These are phyloP conservation scores for Silurus meridionalis DNA, from an alignment of 2,113 vertebrate genomes.

Conservation along the genomic window DNA sequence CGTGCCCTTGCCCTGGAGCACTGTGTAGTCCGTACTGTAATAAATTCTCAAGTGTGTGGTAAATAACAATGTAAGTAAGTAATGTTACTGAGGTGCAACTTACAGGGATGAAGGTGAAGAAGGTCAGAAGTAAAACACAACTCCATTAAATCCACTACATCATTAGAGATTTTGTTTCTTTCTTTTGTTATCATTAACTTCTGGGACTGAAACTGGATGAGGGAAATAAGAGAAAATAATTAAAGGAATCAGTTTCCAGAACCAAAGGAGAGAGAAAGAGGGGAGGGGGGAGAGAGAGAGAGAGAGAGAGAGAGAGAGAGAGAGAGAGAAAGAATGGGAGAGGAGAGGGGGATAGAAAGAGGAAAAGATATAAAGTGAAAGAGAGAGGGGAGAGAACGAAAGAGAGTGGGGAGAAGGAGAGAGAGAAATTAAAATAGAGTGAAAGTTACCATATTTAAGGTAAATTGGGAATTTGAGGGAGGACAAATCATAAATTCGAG, in stretches of 20 bases:
- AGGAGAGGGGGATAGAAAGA: background rate
- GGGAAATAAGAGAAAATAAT: conserved; percentile 55
- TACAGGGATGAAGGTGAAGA: background rate
- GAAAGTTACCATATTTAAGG: no score
- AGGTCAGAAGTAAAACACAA: background rate
- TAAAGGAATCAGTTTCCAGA: background rate
- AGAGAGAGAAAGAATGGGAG: background rate
- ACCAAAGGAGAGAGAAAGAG: background rate
- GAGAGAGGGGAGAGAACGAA: background rate
- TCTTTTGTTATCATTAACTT: background rate
- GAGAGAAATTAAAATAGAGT: no score
- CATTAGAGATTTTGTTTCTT: background rate
- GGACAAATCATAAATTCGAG: no score
- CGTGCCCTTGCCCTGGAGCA: no score
- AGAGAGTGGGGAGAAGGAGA: background rate
- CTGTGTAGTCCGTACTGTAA: no score
- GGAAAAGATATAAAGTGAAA: background rate
- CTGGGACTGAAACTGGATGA: conserved; percentile 5
- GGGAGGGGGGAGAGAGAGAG: background rate
- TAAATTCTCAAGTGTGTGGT: no score
- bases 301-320: background rate
- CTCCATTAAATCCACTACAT: background rate
- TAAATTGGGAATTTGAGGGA: no score
- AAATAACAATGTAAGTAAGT: no score
- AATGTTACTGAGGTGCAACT: background rate